These are phyloP conservation scores for Drosophila setifemur DNA, from an alignment of 1,140 invertebrate genomes.

Conservation along the genomic window DNA sequence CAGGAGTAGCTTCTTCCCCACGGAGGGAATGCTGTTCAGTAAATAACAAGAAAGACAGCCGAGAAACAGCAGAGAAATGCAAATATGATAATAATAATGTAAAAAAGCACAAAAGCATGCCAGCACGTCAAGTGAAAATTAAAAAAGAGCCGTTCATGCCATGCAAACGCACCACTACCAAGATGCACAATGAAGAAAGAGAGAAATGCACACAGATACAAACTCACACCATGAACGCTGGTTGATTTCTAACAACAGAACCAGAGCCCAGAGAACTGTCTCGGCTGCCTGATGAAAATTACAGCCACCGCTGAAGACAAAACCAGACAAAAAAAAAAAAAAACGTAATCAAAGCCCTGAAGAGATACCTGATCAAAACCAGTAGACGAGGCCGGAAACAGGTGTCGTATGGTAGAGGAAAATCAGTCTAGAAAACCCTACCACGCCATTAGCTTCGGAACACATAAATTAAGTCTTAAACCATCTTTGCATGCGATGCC, in stretches of 20 bases:
- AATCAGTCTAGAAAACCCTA: slow-evolving; percentile 5
- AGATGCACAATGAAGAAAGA: neutral
- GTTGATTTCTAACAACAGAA: slow-evolving; percentile 26
- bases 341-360: neutral
- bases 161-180: neutral
- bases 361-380: slow-evolving; percentile 32
- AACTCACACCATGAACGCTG: slow-evolving; percentile 1
- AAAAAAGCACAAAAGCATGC: slow-evolving; percentile 58
- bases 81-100: slow-evolving; percentile 80
- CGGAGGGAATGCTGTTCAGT: slow-evolving; percentile 30
- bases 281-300: slow-evolving; percentile 64
- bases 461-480: slow-evolving; percentile 30
- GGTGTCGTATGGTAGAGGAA: slow-evolving; percentile 53
- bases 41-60: slow-evolving; percentile 22
- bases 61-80: slow-evolving; percentile 47
- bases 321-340: neutral
- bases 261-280: slow-evolving; percentile 28
- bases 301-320: too few species aligned
- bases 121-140: slow-evolving; percentile 77
- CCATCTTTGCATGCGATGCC: neutral
- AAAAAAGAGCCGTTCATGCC: slow-evolving; percentile 52
- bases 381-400: slow-evolving; percentile 62
- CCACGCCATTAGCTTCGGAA: neutral
- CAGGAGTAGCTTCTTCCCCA: slow-evolving; percentile 23
- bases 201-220: slow-evolving; percentile 21